Evolutionary conservation across 2,797 vertebrate species (phyloP), one percentile per base, ranked within the genome.

Genomic region (Thunnus albacares): DNA sequence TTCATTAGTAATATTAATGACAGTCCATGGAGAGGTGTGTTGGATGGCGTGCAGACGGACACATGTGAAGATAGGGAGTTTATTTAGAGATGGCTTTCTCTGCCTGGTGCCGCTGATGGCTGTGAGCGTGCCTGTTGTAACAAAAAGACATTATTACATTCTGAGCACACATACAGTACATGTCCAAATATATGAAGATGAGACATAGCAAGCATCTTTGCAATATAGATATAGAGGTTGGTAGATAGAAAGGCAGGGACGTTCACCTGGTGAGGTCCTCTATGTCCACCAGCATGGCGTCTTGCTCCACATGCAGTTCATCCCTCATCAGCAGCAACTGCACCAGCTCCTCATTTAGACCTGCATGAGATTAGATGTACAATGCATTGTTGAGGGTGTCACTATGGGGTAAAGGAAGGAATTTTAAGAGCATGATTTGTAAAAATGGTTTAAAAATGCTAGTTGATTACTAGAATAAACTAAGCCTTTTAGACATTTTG

Each of bases 281-380:
- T 15, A 99, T 97, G 92, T 99, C 97, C 91, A 99, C 98, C 93
- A 99, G 93, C 98, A 99, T 99, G 81, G 98, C 98, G 0, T 99
- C 98, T 89, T 99, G 98, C 91, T 99, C 98, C 9, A 98, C 97
- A 74, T 99, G 98, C 76, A 99, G 95, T 92, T 99, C 98, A 7
- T 99, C 98, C 85, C 98, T 96, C 81, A 98, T 93, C 62, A 99
- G 95, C 62, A 99, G 96, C 93, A 99, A 90, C 94, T 98, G 97
- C 79, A 99, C 98, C 91, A 99, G 91, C 94, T 99, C 98, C 93
- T 98, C 98, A 71, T 98, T 99, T 88, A 99, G 92, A 94, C 97
- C 98, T 99, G 92, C 47, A 5, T 35, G 17, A 52, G 20, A 72
- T 51, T 58, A 1, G 49, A 24, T 45, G 9, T 30, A 1, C 14